phyloP scores from a whole-genome alignment of 2,797 vertebrate species.

The Uromys caudimaculatus region DNA sequence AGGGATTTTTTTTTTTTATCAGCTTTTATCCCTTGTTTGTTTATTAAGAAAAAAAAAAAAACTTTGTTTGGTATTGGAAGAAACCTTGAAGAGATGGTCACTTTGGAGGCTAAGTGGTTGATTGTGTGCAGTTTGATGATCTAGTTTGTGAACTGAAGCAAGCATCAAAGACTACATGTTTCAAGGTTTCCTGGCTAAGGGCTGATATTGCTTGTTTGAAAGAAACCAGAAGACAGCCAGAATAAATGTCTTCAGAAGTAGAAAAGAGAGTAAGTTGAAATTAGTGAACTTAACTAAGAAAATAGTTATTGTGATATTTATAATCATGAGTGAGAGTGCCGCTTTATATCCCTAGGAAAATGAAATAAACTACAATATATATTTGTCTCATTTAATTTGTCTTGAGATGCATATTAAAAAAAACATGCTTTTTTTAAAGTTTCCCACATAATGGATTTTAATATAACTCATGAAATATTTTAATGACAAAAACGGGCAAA shows the following conservation, averaged over 20 bases:
- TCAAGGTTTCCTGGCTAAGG: slow-evolving; percentile 14
- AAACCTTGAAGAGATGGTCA: not conserved
- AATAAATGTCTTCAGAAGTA: slow-evolving; percentile 25
- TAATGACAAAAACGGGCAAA: not conserved
- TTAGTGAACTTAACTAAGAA: slow-evolving; percentile 35
- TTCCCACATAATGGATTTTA: not conserved
- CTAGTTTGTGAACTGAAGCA: not conserved
- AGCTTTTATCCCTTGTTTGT: not conserved
- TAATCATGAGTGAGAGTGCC: slow-evolving; percentile 18
- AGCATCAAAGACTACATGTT: not conserved
- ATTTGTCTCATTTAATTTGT: slow-evolving; percentile 4
- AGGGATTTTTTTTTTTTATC: not conserved
- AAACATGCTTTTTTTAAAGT: not conserved
- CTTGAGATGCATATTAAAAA: not conserved
- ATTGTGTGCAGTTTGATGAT: not conserved
- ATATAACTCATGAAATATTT: slow-evolving; percentile 32
- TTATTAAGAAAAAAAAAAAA: not conserved
- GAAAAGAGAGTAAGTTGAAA: slow-evolving; percentile 17
- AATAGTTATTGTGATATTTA: not conserved
- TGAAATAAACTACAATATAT: not conserved
- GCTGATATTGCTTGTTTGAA: slow-evolving; percentile 14
- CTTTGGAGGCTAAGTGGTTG: not conserved
- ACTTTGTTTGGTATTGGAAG: not conserved
- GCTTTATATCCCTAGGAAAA: not conserved
- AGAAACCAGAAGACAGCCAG: not conserved